Evolutionary conservation across 2,113 vertebrate genomes (phyloP).

Genomic region (Campylomormyrus tamandua): DNA sequence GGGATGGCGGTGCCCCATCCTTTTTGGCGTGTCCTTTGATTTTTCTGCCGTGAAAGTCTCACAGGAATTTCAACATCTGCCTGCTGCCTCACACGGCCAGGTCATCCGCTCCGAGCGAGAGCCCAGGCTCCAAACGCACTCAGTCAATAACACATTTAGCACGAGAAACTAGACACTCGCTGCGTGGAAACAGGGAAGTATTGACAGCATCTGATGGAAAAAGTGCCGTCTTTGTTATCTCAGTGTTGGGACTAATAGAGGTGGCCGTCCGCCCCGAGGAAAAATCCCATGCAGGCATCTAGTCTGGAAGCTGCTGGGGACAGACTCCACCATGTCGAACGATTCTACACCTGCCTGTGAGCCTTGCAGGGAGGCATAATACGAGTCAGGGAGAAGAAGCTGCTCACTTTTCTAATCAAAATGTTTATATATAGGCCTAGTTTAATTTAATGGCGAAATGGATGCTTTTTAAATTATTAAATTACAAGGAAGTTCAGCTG

Average conservation of each 20-base stretch:
- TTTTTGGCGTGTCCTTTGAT: slow-evolving; percentile 41
- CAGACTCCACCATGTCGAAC: not conserved
- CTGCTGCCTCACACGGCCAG: slow-evolving; percentile 38
- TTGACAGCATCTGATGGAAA: slow-evolving; percentile 42
- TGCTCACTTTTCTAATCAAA: not conserved
- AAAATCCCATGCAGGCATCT: not conserved
- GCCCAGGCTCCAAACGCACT: slow-evolving; percentile 35
- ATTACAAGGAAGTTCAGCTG: not conserved
- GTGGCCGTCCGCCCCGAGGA: slow-evolving; percentile 15
- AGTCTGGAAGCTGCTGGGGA: not conserved
- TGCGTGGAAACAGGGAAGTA: slow-evolving; percentile 60
- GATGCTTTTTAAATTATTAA: not conserved
- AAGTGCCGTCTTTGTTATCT: slow-evolving; percentile 38
- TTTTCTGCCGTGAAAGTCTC: slow-evolving; percentile 52
- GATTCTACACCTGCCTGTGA: not conserved
- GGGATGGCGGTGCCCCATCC: slow-evolving; percentile 14
- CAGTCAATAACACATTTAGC: slow-evolving; percentile 55
- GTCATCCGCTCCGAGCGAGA: slow-evolving; percentile 29
- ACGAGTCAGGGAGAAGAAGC: not conserved
- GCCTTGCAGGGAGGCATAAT: not conserved
- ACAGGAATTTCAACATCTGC: slow-evolving; percentile 44
- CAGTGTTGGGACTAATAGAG: slow-evolving; percentile 29
- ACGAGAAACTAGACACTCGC: slow-evolving; percentile 46
- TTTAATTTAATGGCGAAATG: not conserved
- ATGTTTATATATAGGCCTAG: not conserved